Evolutionary conservation across 2,797 vertebrate genomes (phyloP).

Genomic region (Gila robusta): DNA sequence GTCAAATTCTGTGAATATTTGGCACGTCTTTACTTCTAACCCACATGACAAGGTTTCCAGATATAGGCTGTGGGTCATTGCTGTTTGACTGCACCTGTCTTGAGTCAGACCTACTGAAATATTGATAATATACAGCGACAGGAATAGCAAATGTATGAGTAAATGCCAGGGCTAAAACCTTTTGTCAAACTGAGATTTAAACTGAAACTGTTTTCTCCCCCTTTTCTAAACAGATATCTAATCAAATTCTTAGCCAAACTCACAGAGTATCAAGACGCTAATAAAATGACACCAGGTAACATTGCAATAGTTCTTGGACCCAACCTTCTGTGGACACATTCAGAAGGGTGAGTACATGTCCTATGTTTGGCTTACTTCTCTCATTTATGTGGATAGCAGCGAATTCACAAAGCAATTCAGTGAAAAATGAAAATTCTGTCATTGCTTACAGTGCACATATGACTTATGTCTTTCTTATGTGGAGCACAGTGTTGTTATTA

Average conservation of each 20-base stretch:
- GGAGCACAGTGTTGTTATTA: neutral
- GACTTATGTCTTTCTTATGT: neutral
- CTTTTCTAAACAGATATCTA: constrained; percentile 84
- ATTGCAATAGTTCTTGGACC: constrained; percentile 98
- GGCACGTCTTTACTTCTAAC: neutral
- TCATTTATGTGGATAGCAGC: neutral
- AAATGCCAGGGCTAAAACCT: neutral
- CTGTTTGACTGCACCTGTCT: neutral
- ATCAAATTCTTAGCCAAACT: constrained; percentile 96
- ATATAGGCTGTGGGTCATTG: neutral
- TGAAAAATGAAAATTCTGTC: neutral
- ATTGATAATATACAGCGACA: constrained; percentile 43
- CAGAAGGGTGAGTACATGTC: constrained; percentile 85
- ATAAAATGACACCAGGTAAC: constrained; percentile 98
- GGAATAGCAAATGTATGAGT: constrained; percentile 25
- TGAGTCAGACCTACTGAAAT: constrained; percentile 44
- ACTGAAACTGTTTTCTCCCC: neutral
- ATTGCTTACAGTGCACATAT: neutral
- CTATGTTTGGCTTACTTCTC: neutral
- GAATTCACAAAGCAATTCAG: constrained; percentile 23
- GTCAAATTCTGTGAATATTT: neutral
- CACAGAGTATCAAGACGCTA: constrained; percentile 92
- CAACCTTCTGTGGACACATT: constrained; percentile 94
- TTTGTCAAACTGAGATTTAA: constrained; percentile 32
- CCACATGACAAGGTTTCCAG: neutral